These are phyloP conservation scores for Aphelenchoides bicaudatus DNA, from an alignment of 2,888 invertebrate species.

Conservation along the genomic window DNA sequence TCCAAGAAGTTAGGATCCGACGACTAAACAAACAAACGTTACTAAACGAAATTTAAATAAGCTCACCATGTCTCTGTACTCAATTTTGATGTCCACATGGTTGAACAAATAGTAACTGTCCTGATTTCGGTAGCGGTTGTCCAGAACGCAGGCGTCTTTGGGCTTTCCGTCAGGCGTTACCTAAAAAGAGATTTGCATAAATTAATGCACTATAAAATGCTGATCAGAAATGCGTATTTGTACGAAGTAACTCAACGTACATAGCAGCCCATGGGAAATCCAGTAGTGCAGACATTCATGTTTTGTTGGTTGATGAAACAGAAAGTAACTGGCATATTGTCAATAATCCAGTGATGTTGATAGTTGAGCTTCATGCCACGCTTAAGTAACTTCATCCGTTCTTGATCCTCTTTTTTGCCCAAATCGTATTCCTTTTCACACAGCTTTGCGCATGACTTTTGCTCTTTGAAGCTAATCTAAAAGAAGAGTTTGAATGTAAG, in stretches of 20 bases:
- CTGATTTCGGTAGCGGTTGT: conserved; percentile 60
- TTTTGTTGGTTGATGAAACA: conserved; percentile 70
- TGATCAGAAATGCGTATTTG: background rate
- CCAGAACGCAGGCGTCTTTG: conserved; percentile 65
- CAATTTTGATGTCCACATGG: conserved; percentile 85
- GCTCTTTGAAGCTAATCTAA: conserved; percentile 74
- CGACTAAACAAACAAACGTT: conserved; percentile 64
- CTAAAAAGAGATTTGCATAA: background rate
- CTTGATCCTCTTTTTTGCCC: conserved; percentile 66
- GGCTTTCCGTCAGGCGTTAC: conserved; percentile 41
- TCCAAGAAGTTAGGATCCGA: conserved; percentile 71
- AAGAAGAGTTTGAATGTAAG: conserved; percentile 37
- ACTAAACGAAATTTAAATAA: conserved; percentile 43
- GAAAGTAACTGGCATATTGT: conserved; percentile 99
- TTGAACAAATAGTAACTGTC: conserved; percentile 89
- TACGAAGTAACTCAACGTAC: conserved; percentile 53
- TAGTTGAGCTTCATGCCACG: conserved; percentile 91
- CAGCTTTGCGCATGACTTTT: conserved; percentile 65
- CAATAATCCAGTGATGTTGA: conserved; percentile 90
- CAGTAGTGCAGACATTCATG: conserved; percentile 74
- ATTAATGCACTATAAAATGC: background rate
- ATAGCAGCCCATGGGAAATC: conserved; percentile 96
- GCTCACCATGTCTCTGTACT: conserved; percentile 76
- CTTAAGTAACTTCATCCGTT: conserved; percentile 76
- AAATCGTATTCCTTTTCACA: conserved; percentile 69